A percentile compares a stretch with the other conserved stretches of the same genome.
Evolutionary conservation across 2,888 invertebrate species (phyloP).

Genomic region (Diachrysia chrysitis): DNA sequence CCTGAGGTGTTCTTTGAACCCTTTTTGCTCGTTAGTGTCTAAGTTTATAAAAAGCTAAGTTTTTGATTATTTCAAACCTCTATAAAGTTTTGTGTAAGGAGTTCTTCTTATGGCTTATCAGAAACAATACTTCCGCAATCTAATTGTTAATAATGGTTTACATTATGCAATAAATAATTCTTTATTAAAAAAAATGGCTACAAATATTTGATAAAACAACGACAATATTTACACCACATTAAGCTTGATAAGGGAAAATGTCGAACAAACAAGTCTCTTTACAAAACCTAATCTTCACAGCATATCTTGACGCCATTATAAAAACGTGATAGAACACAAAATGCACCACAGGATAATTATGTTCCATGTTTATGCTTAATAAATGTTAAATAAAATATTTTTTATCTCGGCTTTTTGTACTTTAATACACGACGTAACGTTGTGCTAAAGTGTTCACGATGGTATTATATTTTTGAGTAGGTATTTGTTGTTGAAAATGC

Average conservation of each 20-base stretch:
- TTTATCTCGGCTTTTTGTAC: slow-evolving; percentile 22
- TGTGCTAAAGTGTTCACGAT: slow-evolving; percentile 12
- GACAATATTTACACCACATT: slow-evolving; percentile 13
- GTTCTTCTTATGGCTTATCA: too few relatives aligned
- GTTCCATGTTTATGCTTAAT: slow-evolving; percentile 37
- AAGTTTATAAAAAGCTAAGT: too few relatives aligned
- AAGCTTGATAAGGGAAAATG: slow-evolving; percentile 6
- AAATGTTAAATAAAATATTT: slow-evolving; percentile 38
- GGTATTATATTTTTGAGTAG: slow-evolving; percentile 9
- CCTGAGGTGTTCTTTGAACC: too few relatives aligned
- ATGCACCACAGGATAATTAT: slow-evolving; percentile 40
- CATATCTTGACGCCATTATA: slow-evolving; percentile 51
- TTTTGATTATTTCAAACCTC: too few relatives aligned
- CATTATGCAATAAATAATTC: too few relatives aligned
- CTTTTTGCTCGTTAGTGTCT: too few relatives aligned
- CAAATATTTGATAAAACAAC: too few relatives aligned
- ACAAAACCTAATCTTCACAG: slow-evolving; percentile 31
- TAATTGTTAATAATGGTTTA: too few relatives aligned
- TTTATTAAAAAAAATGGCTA: too few relatives aligned
- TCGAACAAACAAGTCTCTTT: slow-evolving; percentile 14
- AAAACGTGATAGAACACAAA: slow-evolving; percentile 39
- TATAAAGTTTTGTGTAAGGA: too few relatives aligned
- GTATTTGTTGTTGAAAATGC: neutral
- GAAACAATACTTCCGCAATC: too few relatives aligned
- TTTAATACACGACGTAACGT: slow-evolving; percentile 11